These are phyloP conservation scores for Pipistrellus kuhlii DNA, from an alignment of 2,797 vertebrate genomes.

Conservation along the genomic window DNA sequence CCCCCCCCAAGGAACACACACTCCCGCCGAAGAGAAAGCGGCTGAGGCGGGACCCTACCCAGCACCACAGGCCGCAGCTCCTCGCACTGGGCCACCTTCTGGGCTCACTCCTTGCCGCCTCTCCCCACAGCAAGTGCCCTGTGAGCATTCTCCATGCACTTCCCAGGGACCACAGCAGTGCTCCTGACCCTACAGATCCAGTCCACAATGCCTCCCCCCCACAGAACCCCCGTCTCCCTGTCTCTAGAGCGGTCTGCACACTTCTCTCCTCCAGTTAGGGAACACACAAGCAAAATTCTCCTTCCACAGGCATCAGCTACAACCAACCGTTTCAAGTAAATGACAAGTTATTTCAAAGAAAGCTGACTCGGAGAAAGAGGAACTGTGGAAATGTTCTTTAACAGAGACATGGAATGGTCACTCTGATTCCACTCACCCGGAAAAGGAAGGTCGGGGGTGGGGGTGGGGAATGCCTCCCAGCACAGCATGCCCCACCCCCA, in stretches of 20 bases:
- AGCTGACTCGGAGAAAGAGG: conserved; percentile 55
- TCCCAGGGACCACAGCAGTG: not conserved
- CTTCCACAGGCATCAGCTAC: not conserved
- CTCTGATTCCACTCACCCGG: not conserved
- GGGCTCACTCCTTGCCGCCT: not conserved
- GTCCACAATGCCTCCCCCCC: not conserved
- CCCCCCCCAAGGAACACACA: not conserved
- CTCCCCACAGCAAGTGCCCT: not conserved
- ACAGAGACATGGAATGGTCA: conserved; percentile 51
- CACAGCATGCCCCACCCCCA: not conserved
- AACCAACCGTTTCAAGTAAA: conserved; percentile 31
- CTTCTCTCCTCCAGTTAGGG: conserved; percentile 19
- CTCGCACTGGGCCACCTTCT: not conserved
- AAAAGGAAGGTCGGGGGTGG: not conserved
- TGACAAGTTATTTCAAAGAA: conserved; percentile 61
- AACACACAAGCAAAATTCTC: conserved; percentile 21
- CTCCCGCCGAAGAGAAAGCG: not conserved
- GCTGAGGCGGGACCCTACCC: not conserved
- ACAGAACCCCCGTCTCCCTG: not conserved
- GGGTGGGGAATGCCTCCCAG: not conserved
- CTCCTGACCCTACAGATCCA: not conserved
- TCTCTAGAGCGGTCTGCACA: not conserved
- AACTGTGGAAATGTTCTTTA: conserved; percentile 44
- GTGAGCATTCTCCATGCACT: not conserved
- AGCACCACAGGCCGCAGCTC: not conserved